phyloP scores from a whole-genome alignment of 2,113 vertebrate genomes.

The Raja brachyura region DNA sequence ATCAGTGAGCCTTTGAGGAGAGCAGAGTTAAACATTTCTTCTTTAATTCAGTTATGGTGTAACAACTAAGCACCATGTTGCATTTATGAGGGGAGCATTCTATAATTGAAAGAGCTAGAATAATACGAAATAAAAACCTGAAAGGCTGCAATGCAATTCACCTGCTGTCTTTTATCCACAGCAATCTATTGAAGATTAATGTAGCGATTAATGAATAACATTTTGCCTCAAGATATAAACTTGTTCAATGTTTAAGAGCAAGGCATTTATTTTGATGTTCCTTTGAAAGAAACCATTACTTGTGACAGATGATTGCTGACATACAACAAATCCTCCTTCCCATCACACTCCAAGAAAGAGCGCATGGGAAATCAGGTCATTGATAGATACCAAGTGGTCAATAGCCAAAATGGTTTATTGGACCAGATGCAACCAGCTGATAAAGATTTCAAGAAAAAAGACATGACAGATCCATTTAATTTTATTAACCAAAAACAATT shows the following conservation, averaged over 20 bases:
- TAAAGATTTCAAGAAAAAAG: conserved; percentile 22
- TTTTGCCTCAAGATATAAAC: neutral
- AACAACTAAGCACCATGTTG: too few species aligned
- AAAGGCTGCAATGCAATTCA: neutral
- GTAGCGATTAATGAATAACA: neutral
- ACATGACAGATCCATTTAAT: conserved; percentile 38
- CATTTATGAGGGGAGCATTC: too few species aligned
- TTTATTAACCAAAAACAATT: neutral
- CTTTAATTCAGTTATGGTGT: neutral
- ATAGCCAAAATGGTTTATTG: neutral
- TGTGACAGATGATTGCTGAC: neutral
- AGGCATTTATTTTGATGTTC: neutral
- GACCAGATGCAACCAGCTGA: conserved; percentile 25
- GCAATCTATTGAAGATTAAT: neutral
- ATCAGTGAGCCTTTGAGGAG: neutral
- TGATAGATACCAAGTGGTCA: neutral
- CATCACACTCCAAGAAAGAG: neutral
- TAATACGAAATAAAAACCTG: neutral
- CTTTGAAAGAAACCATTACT: neutral
- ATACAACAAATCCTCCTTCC: too few species aligned
- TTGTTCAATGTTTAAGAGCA: neutral
- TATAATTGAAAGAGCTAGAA: neutral
- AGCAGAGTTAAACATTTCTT: neutral
- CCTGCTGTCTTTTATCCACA: neutral
- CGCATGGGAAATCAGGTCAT: conserved; percentile 14